Conservation (phyloP, 2,797 vertebrate species). For the Eulemur mongoz region DNA sequence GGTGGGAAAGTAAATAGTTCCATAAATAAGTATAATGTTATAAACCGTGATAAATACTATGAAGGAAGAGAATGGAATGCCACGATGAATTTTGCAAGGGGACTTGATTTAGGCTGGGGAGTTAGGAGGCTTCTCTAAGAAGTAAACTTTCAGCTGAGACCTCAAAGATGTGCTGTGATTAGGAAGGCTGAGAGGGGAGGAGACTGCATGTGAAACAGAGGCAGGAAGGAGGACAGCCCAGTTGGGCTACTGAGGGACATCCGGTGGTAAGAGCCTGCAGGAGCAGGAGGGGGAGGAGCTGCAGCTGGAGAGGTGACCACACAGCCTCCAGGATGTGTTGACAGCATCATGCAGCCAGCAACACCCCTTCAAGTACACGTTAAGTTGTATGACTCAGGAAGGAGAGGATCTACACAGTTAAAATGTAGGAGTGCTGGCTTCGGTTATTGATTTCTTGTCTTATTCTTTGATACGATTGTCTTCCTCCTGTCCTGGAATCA, state of each 20-base stretch:
- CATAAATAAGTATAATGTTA: not conserved
- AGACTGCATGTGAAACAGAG: not conserved
- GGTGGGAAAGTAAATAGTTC: not conserved
- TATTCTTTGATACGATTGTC: not conserved
- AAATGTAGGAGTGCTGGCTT: not conserved
- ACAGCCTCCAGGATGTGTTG: not conserved
- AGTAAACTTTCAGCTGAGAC: not conserved
- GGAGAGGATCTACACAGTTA: not conserved
- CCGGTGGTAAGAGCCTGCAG: accelerated
- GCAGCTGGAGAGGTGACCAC: not conserved
- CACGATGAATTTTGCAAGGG: not conserved
- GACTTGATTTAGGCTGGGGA: not conserved
- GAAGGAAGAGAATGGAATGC: not conserved
- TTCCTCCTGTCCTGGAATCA: not conserved
- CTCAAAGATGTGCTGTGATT: not conserved
- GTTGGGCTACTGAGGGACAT: accelerated
- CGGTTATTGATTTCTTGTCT: not conserved
- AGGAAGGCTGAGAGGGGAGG: not conserved
- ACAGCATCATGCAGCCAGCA: not conserved
- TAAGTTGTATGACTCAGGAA: accelerated
- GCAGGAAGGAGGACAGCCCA: not conserved
- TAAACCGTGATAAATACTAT: not conserved
- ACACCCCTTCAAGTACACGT: not conserved
- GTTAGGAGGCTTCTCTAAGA: not conserved
- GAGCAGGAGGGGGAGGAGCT: not conserved